Evolutionary conservation across 2,113 vertebrate species (phyloP), one percentile per base, ranked within the genome.

Genomic region (Zosterops pallidus): DNA sequence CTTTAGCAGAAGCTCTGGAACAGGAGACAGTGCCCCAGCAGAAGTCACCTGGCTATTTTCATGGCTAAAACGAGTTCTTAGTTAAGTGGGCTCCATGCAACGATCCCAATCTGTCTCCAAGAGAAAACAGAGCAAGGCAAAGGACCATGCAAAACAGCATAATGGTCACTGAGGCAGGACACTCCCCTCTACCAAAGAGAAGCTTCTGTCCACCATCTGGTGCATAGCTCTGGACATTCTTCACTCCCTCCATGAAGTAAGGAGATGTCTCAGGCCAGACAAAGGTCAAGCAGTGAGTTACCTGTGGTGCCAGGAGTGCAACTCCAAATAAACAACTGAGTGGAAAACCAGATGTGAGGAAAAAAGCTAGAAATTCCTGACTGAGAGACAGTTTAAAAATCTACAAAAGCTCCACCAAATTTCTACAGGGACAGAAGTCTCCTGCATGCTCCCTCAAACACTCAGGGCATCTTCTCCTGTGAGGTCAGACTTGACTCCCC

Each of bases 161-260:
- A 68, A n/a, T 1, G 46, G 55, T 23, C 69, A 7, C 7, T 90
- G 55, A 31, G 72, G 44, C n/a, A 62, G 44, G 56, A 76, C 28
- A 49, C 16, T 62, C 11, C 9, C 6, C 17, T 25, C 28, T 39
- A 7, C 21, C 44, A 39, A 2, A 1, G 35, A 15, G 60, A 50
- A 41, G 22, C 17, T 62, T 15, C 5, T 62, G 17, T 20, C 35
- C 46, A 77, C 9, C 9, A 41, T 4, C 57, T 76, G 35, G 26
- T 49, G 35, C 35, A 20, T 2, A 25, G 57, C 28, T 77, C 46
- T 39, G 9, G 35, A 41, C 35, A 50, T 62, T 39, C 57, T 20
- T 41, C 21, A 22, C 7, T 19, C 5, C 2, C 22, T 39, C 12
- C 2, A 1, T 15, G 44, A 50, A 62, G 35, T 5, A 7, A 3